Base-by-base conservation (phyloP, 2,113 vertebrate genomes). In the Atrichornis clamosus region DNA sequence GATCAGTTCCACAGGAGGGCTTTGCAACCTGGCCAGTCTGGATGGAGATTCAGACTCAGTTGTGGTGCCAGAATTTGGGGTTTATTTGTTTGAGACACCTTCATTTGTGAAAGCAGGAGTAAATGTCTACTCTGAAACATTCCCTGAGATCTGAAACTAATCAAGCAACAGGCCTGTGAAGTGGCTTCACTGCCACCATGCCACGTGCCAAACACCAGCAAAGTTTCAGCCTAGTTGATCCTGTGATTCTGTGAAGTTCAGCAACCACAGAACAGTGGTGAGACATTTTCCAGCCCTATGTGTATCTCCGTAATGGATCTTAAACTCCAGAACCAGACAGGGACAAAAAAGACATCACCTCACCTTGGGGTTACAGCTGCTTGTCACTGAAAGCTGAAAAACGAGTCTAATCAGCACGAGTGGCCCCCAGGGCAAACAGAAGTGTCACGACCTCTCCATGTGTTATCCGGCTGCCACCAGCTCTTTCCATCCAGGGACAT, bases 371-470 rank as follows among this genome's bases (percentile, higher is more conserved):
- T 78, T 67, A 42, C 33, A 84, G 49, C 17, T 92, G 53, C 6
- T 11, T 77, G 88, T n/a, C 85, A 37, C 27, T 7, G 32, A 79
- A 69, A 82, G 68, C 64, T 92, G 52, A 53, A 92, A 89, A 72
- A 23, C 0, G 0, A 63, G 42, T 65, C 41, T 18, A 7, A 67
- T 49, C 47, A 82, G 56, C n/a, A 33, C 2, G 11, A 22, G 13
- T 62, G 41, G 7, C 1, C 10, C 16, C 8, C 32, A 56, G 32
- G n/a, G 74, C 64, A 88, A 68, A 62, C 8, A 76, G 75, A 56
- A 93, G 65, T 9, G 2, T 24, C 37, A 46, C 22, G 63, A 47
- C 18, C 20, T 68, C 41, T 17, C 26, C 28, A 3, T 4, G 41
- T n/a, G 52, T 12, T n/a, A 32, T 11, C 42, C 86, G 70, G 32